These are phyloP conservation scores for Meta bourneti DNA, from an alignment of 2,888 invertebrate species.

Conservation along the genomic window DNA sequence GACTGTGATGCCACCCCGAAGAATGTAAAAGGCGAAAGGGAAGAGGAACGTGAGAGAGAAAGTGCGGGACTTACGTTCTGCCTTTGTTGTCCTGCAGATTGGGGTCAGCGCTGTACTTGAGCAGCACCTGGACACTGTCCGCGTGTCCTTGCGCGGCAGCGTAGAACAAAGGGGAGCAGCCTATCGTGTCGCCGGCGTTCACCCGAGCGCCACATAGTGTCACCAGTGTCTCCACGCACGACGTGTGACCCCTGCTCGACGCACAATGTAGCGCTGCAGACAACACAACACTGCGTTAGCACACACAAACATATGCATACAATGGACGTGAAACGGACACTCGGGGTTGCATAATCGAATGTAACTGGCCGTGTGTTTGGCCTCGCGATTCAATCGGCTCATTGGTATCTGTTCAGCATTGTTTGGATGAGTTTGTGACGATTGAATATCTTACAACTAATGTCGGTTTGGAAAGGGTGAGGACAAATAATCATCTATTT, in stretches of 20 bases:
- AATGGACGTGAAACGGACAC: background rate
- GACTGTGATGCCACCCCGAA: no score
- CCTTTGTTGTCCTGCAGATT: slow-evolving; percentile 97
- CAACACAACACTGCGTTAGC: background rate
- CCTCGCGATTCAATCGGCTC: background rate
- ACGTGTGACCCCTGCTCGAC: slow-evolving; percentile 95
- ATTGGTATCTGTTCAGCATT: background rate
- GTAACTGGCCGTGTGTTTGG: background rate
- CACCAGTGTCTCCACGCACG: slow-evolving; percentile 92
- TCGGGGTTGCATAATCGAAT: background rate
- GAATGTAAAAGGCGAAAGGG: no score
- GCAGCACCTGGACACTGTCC: slow-evolving; percentile 93
- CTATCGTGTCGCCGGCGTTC: slow-evolving; percentile 94
- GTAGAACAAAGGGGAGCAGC: slow-evolving; percentile 97
- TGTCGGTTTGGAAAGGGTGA: no score
- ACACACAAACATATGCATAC: no score
- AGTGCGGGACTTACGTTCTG: slow-evolving; percentile 85
- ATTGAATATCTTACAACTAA: no score
- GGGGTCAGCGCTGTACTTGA: slow-evolving; percentile 93
- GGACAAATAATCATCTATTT: no score
- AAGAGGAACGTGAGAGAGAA: no score
- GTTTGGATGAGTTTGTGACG: no score
- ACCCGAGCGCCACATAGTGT: slow-evolving; percentile 93
- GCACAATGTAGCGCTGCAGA: slow-evolving; percentile 93
- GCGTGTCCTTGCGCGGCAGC: slow-evolving; percentile 97